Conservation (phyloP, 2,797 vertebrate species). For the Tragopan temminckii region DNA sequence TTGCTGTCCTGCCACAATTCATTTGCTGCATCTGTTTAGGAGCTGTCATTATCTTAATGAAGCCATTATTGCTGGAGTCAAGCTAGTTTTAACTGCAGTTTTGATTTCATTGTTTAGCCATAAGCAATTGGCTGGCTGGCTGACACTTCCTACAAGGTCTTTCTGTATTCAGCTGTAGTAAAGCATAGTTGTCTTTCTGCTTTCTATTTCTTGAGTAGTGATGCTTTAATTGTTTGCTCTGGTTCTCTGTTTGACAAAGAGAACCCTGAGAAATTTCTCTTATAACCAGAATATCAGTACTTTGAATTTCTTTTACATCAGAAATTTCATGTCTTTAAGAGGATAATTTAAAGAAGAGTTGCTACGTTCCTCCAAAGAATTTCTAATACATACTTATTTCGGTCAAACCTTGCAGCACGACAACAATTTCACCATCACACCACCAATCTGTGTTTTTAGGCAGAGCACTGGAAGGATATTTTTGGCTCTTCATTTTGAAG, state of each 20-base stretch:
- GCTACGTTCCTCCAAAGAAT: neutral
- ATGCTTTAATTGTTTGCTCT: neutral
- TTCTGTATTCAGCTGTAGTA: neutral
- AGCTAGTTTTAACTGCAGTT: neutral
- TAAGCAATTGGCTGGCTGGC: neutral
- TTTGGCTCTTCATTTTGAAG: slow-evolving; percentile 1
- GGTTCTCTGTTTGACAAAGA: neutral
- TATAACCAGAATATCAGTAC: neutral
- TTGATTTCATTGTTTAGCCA: neutral
- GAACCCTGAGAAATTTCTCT: neutral
- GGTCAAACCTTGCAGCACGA: neutral
- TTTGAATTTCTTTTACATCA: neutral
- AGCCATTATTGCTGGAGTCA: neutral
- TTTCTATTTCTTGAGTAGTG: neutral
- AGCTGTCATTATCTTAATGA: neutral
- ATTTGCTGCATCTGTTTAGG: neutral
- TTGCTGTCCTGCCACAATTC: neutral
- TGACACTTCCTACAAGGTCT: neutral
- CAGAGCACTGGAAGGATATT: neutral
- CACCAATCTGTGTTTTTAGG: neutral
- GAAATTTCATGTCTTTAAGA: neutral
- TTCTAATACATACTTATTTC: neutral
- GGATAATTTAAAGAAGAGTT: neutral
- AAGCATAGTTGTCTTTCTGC: neutral
- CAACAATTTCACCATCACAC: neutral